Conservation (phyloP, 92 coral and sea anemone genomes). For the Phenganax marumi region DNA sequence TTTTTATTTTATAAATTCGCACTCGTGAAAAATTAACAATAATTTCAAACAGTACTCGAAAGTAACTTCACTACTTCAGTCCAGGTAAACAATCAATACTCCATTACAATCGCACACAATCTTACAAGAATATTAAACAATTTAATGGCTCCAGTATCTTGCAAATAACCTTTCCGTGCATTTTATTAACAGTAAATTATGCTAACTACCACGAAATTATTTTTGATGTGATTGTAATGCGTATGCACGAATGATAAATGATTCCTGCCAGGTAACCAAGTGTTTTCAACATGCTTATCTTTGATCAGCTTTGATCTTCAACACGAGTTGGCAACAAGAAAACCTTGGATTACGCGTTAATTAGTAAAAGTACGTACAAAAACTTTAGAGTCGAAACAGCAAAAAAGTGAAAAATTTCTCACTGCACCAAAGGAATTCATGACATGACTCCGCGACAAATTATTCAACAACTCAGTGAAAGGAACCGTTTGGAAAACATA, state of each 20-base stretch:
- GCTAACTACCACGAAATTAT: conserved; percentile 14
- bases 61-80: no score
- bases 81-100: no score
- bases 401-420: not conserved
- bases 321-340: not conserved
- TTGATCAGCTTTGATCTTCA: not conserved
- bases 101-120: no score
- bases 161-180: no score
- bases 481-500: not conserved
- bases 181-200: not conserved
- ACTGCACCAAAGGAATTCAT: not conserved
- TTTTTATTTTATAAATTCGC: no score
- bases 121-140: no score
- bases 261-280: conserved; percentile 13
- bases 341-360: not conserved
- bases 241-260: conserved; percentile 25
- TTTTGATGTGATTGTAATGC: not conserved
- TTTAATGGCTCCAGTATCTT: no score
- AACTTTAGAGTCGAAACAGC: not conserved
- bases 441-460: conserved; percentile 34
- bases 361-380: conserved; percentile 20
- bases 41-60: no score
- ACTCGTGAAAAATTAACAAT: no score
- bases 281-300: conserved; percentile 9
- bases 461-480: conserved; percentile 17